Evolutionary conservation across 2,797 vertebrate genomes (phyloP).

Genomic region (Hypotaenidia okinawae): DNA sequence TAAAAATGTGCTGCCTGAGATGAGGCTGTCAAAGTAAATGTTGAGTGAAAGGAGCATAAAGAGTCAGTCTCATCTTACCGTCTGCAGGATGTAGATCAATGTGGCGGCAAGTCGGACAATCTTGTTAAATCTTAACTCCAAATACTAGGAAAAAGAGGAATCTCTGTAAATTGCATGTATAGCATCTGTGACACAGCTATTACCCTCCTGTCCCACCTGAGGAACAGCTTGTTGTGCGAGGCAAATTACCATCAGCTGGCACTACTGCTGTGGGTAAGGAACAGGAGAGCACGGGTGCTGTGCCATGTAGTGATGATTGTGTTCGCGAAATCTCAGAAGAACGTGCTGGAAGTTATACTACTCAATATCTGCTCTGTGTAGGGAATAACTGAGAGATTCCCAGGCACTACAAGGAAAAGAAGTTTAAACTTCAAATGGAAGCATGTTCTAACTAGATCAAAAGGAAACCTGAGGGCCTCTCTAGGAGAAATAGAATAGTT

Average conservation of each 20-base stretch:
- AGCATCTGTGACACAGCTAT: background rate
- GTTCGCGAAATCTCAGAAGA: background rate
- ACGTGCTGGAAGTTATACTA: background rate
- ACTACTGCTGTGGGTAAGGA: background rate
- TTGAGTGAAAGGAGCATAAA: background rate
- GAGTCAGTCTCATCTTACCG: conserved; percentile 74
- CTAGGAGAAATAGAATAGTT: background rate
- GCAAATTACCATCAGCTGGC: background rate
- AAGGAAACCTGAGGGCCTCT: background rate
- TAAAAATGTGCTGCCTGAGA: background rate
- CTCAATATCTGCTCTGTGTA: background rate
- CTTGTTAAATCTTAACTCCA: conserved; percentile 86
- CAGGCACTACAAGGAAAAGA: background rate
- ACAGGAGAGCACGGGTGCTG: background rate
- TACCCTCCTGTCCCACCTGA: background rate
- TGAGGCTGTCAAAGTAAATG: background rate
- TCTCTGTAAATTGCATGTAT: background rate
- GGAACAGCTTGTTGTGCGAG: background rate
- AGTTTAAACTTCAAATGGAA: background rate
- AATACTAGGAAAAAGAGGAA: conserved; percentile 73
- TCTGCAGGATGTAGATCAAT: conserved; percentile 82
- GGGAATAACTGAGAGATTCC: background rate
- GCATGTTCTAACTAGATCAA: rapidly evolving
- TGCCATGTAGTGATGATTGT: rapidly evolving
- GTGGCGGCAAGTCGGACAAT: conserved; percentile 81